Conservation (phyloP, 2,888 invertebrate species). For the Pachliopta kotzebuea region DNA sequence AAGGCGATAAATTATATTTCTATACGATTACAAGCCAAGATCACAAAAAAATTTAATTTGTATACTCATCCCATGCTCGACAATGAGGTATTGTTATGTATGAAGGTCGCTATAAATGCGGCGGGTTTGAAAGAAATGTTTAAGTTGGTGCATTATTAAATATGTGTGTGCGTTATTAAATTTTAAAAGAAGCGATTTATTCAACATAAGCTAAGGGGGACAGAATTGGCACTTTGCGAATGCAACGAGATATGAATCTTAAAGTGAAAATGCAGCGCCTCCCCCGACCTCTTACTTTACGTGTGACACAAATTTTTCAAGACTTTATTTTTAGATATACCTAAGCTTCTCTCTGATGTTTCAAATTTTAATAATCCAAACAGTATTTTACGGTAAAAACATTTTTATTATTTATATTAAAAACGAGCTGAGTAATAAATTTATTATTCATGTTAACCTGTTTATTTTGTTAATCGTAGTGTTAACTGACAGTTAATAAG, state of each 20-base stretch:
- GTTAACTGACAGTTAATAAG: too few relatives aligned
- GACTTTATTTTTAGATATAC: not conserved
- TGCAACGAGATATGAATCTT: constrained; percentile 21
- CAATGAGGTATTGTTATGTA: not conserved
- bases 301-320: constrained; percentile 11
- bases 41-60: not conserved
- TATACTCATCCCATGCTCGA: not conserved
- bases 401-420: too few relatives aligned
- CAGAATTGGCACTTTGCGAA: constrained; percentile 24
- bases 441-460: too few relatives aligned
- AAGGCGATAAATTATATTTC: too few relatives aligned
- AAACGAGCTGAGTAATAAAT: too few relatives aligned
- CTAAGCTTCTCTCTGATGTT: not conserved
- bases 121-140: not conserved
- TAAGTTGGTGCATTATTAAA: too few relatives aligned
- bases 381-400: not conserved
- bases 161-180: constrained; percentile 15
- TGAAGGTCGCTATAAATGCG: not conserved
- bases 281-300: constrained; percentile 8
- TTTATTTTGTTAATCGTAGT: too few relatives aligned
- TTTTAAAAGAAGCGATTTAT: constrained; percentile 6
- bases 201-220: constrained; percentile 11
- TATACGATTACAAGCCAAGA: too few relatives aligned
- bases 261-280: constrained; percentile 6
- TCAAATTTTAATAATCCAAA: not conserved